These are phyloP conservation scores for Palythoa heliodiscus DNA, from an alignment of 92 coral and sea anemone species.

Conservation along the genomic window DNA sequence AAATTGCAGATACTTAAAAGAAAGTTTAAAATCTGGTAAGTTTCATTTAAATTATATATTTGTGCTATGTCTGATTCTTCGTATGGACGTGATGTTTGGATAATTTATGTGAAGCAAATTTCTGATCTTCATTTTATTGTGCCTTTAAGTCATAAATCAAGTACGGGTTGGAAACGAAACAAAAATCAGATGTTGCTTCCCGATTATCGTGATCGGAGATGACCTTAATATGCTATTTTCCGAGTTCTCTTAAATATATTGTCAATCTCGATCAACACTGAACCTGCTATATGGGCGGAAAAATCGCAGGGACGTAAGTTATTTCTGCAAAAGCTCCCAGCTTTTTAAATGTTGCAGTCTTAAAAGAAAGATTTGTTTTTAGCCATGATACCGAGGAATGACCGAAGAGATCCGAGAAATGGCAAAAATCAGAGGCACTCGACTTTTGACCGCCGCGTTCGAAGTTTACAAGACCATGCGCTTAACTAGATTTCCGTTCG, in stretches of 20 bases:
- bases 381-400: not conserved
- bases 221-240: not conserved
- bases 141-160: not conserved
- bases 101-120: not conserved
- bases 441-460: constrained; percentile 22
- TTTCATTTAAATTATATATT: not conserved
- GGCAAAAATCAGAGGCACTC: not conserved
- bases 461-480: constrained; percentile 15
- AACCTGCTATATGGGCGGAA: not conserved
- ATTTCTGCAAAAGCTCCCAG: not conserved
- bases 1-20: not conserved
- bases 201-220: not conserved
- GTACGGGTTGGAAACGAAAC: not conserved
- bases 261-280: not conserved
- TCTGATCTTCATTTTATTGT: not conserved
- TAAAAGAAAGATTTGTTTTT: not conserved
- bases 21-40: not conserved
- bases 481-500: not conserved
- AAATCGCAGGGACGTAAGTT: not conserved
- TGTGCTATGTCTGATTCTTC: not conserved
- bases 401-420: not conserved
- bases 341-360: not conserved
- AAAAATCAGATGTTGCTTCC: not conserved
- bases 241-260: constrained; percentile 14
- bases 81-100: not conserved